Conservation (phyloP, 2,888 invertebrate species). For the Meganola albula region DNA sequence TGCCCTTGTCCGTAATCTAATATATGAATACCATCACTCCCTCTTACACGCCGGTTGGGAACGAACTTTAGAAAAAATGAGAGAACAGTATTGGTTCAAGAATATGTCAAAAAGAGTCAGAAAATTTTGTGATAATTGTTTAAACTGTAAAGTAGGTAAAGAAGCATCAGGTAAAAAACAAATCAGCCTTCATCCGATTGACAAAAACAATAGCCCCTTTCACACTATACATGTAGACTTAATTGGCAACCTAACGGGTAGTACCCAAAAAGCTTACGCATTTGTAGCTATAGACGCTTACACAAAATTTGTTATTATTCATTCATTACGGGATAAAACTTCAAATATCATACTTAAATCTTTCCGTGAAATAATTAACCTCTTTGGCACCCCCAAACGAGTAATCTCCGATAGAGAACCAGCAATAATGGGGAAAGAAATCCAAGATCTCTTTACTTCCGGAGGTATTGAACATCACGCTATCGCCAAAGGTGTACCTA, state of each 20-base stretch:
- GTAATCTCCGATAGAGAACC: slow-evolving; percentile 15
- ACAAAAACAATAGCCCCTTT: slow-evolving; percentile 8
- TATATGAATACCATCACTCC: slow-evolving; percentile 13
- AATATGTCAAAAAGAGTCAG: slow-evolving; percentile 3
- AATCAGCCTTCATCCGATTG: not conserved
- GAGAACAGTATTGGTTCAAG: slow-evolving; percentile 17
- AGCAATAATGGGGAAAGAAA: slow-evolving; percentile 11
- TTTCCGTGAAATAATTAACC: slow-evolving; percentile 7
- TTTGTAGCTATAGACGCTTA: slow-evolving; percentile 10
- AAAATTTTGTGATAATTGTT: slow-evolving; percentile 6
- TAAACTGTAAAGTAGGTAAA: slow-evolving; percentile 14
- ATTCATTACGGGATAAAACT: slow-evolving; percentile 14
- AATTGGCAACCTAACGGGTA: slow-evolving; percentile 14
- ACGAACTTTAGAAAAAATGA: slow-evolving; percentile 9
- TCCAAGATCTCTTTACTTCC: slow-evolving; percentile 8
- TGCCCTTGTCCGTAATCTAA: no score
- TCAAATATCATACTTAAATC: not conserved
- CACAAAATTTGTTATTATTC: slow-evolving; percentile 9
- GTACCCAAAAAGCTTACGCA: slow-evolving; percentile 7
- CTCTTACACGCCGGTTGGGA: slow-evolving; percentile 11
- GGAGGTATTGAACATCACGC: slow-evolving; percentile 14
- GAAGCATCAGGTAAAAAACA: slow-evolving; percentile 4
- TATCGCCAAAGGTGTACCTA: slow-evolving; percentile 15
- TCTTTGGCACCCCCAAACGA: slow-evolving; percentile 21
- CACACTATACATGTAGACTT: slow-evolving; percentile 15